Conservation (phyloP, 2,113 vertebrate species). For the Paramormyrops kingsleyae region DNA sequence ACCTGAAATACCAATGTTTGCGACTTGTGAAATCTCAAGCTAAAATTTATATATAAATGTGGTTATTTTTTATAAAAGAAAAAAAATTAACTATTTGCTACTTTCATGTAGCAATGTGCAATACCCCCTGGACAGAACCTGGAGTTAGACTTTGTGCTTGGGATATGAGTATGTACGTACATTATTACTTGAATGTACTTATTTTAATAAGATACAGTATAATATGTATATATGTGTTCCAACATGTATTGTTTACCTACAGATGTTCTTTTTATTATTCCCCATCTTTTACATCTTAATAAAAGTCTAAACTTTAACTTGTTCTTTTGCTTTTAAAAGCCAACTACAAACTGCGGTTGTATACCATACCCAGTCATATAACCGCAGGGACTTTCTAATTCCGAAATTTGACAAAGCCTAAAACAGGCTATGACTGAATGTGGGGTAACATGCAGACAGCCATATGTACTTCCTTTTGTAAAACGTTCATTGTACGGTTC, state of each 20-base stretch:
- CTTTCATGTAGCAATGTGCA: slow-evolving; percentile 9
- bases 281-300: slow-evolving; percentile 58
- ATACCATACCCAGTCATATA: not conserved
- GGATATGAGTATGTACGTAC: slow-evolving; percentile 28
- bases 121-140: not conserved
- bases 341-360: not conserved
- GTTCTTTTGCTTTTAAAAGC: not conserved
- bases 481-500: not conserved
- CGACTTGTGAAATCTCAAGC: not conserved
- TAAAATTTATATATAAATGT: not conserved
- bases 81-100: not conserved
- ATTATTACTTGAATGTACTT: slow-evolving; percentile 71
- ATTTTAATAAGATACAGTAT: slow-evolving; percentile 38
- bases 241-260: slow-evolving; percentile 46
- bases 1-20: not conserved
- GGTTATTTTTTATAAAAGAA: not conserved
- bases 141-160: not conserved
- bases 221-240: slow-evolving; percentile 72
- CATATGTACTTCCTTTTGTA: not conserved
- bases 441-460: not conserved
- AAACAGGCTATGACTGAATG: not conserved
- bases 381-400: not conserved
- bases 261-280: slow-evolving; percentile 50
- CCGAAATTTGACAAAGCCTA: not conserved
- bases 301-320: slow-evolving; percentile 38